Evolutionary conservation across 2,888 invertebrate genomes (phyloP).

Genomic region (Hypena proboscidalis): DNA sequence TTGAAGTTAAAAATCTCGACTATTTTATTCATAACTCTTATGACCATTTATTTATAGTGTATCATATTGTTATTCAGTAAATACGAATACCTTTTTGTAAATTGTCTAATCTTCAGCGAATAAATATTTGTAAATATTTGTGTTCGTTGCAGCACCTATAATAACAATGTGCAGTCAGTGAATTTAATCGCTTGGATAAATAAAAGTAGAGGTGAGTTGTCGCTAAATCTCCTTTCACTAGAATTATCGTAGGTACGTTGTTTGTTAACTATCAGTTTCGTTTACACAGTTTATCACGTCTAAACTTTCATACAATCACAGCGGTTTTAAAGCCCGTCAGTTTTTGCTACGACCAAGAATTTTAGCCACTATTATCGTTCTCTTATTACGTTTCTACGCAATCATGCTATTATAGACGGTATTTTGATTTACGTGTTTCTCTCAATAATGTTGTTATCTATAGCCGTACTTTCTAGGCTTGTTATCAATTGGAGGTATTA

Average conservation of each 20-base stretch:
- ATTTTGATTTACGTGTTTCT: slow-evolving; percentile 20
- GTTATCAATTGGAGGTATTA: slow-evolving; percentile 7
- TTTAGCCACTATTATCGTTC: slow-evolving; percentile 15
- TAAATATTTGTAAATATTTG: too few species aligned
- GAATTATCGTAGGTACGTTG: slow-evolving; percentile 40
- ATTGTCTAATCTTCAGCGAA: too few species aligned
- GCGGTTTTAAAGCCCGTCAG: slow-evolving; percentile 4
- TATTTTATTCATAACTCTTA: too few species aligned
- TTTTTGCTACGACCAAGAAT: slow-evolving; percentile 16
- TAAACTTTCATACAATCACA: slow-evolving; percentile 31
- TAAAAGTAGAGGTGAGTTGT: slow-evolving; percentile 26
- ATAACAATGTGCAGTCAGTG: slow-evolving; percentile 10
- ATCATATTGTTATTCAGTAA: too few species aligned
- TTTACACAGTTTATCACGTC: slow-evolving; percentile 13
- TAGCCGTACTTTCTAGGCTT: slow-evolving; percentile 19
- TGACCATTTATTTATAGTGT: too few species aligned
- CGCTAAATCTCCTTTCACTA: slow-evolving; percentile 46
- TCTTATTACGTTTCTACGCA: slow-evolving; percentile 16
- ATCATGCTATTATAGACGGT: slow-evolving; percentile 13
- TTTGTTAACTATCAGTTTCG: slow-evolving; percentile 10
- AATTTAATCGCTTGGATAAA: slow-evolving; percentile 17
- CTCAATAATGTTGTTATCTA: slow-evolving; percentile 12
- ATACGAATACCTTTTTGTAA: too few species aligned
- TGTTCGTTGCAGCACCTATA: too few species aligned
- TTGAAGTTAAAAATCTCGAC: too few species aligned